Conservation (phyloP, 2,113 vertebrate genomes). For the Gallinago undulata region DNA sequence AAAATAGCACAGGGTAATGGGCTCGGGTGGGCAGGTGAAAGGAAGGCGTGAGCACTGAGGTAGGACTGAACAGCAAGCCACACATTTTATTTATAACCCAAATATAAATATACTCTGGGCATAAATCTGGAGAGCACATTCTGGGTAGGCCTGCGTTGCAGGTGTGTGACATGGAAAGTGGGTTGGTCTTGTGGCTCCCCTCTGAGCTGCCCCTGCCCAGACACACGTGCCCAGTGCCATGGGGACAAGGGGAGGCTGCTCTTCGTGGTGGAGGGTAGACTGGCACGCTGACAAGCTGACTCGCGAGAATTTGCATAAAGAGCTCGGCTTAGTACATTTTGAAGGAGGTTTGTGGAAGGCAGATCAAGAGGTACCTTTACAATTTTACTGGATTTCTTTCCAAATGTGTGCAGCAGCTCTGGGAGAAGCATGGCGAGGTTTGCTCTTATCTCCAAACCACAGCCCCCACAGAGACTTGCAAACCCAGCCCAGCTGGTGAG, state of each 20-base stretch:
- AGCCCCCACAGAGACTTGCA: not conserved
- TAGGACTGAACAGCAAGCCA: not conserved
- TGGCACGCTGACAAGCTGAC: not conserved
- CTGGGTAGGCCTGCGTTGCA: not conserved
- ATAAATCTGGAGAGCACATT: not conserved
- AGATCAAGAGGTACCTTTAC: not conserved
- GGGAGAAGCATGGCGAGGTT: rapidly evolving
- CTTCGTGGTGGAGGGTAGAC: not conserved
- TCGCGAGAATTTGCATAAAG: too few relatives aligned
- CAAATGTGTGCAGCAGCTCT: not conserved
- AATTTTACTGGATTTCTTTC: not conserved
- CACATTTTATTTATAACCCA: not conserved
- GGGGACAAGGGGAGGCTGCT: rapidly evolving
- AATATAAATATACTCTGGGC: not conserved
- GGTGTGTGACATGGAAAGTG: not conserved
- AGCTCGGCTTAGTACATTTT: not conserved
- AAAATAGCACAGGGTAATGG: not conserved
- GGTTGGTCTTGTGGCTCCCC: not conserved
- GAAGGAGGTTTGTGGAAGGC: not conserved
- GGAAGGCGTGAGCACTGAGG: not conserved
- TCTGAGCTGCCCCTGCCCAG: not conserved
- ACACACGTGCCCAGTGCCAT: rapidly evolving
- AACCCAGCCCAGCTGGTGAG: not conserved
- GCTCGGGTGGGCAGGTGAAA: not conserved
- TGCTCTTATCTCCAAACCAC: not conserved